These are phyloP conservation scores for Manacus vitellinus DNA, from an alignment of 2,113 vertebrate species.

Conservation along the genomic window DNA sequence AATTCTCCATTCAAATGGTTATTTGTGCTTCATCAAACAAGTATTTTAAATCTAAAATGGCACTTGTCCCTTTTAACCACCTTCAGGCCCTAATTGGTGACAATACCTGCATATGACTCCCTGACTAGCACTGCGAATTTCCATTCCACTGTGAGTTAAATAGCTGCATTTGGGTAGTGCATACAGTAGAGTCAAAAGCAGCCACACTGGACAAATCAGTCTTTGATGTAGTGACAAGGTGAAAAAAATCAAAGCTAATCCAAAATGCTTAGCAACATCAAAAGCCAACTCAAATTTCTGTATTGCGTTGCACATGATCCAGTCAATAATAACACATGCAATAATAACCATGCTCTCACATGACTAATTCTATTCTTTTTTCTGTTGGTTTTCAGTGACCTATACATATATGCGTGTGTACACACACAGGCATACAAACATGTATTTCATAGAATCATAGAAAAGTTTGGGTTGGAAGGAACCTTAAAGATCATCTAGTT, in stretches of 20 bases:
- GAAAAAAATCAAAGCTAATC: background rate
- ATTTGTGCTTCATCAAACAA: background rate
- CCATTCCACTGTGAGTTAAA: background rate
- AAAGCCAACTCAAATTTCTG: background rate
- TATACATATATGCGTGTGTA: fast-evolving
- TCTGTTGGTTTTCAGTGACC: background rate
- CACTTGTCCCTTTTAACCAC: background rate
- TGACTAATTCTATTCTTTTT: background rate
- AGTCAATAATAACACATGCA: background rate
- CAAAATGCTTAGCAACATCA: background rate
- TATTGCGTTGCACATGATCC: background rate
- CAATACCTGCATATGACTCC: background rate
- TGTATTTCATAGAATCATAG: background rate
- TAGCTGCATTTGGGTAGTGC: background rate
- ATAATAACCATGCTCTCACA: background rate
- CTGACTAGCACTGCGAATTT: background rate
- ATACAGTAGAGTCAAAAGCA: background rate
- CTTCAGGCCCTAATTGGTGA: background rate
- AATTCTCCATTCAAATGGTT: background rate
- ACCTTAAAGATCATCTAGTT: background rate
- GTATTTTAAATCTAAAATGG: background rate
- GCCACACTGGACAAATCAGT: background rate
- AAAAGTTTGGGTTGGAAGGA: background rate
- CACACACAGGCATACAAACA: no score
- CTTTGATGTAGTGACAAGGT: background rate